These are phyloP conservation scores for Ascaphus truei DNA, from an alignment of 2,113 vertebrate species.

Conservation along the genomic window DNA sequence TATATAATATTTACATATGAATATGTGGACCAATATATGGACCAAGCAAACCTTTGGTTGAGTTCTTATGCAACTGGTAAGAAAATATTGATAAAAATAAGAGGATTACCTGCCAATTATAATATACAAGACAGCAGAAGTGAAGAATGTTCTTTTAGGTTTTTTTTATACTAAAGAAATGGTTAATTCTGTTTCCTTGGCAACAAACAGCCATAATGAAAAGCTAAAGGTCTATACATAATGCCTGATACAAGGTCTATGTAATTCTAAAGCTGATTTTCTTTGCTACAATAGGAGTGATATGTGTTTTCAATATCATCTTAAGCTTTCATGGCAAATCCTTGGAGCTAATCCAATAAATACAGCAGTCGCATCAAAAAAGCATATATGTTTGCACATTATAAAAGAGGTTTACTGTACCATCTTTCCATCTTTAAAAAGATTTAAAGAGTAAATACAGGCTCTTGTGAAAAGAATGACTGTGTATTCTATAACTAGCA, in stretches of 20 bases:
- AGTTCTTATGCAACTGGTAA: too few relatives aligned
- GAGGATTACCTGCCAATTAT: too few relatives aligned
- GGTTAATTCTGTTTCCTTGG: constrained; percentile 82
- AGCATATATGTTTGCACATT: constrained; percentile 49
- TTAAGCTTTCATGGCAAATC: constrained; percentile 64
- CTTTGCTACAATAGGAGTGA: constrained; percentile 64
- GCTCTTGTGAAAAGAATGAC: constrained; percentile 9
- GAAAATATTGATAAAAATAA: too few relatives aligned
- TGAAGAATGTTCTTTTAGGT: too few relatives aligned
- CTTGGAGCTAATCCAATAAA: constrained; percentile 65
- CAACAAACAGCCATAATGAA: constrained; percentile 74
- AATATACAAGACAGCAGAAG: too few relatives aligned
- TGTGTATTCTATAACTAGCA: constrained; percentile 4
- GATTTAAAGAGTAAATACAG: constrained; percentile 39
- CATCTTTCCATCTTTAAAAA: constrained; percentile 25
- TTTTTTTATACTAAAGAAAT: constrained; percentile 68
- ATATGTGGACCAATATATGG: too few relatives aligned
- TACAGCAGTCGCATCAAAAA: constrained; percentile 51
- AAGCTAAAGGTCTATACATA: constrained; percentile 74
- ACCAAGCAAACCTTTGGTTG: too few relatives aligned
- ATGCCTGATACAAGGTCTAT: constrained; percentile 70
- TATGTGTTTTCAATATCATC: constrained; percentile 65
- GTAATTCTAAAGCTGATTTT: constrained; percentile 78
- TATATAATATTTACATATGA: too few relatives aligned
- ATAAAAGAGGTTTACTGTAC: constrained; percentile 49